Percentiles rank a stretch among this genome's conserved stretches.
phyloP scores from a whole-genome alignment of 2,797 vertebrate species.

The Heterohyrax brucei region DNA sequence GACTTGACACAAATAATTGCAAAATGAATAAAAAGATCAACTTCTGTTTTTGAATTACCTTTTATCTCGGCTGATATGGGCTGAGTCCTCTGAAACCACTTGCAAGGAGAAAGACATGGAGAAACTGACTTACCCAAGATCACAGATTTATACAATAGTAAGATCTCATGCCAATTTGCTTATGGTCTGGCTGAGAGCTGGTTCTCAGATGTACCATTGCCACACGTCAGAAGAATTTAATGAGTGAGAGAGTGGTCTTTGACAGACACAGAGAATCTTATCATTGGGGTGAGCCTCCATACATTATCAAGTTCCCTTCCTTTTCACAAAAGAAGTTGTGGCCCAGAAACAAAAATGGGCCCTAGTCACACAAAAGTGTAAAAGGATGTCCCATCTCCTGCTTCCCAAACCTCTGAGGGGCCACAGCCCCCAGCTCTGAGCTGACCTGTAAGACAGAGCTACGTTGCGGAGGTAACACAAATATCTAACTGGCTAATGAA shows the following conservation, averaged over 20 bases:
- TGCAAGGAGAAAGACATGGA: too few species aligned
- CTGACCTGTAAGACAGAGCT: not conserved
- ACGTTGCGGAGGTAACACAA: not conserved
- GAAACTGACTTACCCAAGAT: not conserved
- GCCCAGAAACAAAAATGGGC: not conserved
- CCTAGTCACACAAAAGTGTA: fast-evolving
- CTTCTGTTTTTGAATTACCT: not conserved
- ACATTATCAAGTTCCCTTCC: not conserved
- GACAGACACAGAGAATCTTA: too few species aligned
- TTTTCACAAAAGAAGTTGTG: not conserved
- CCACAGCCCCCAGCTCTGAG: not conserved
- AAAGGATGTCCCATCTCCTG: fast-evolving
- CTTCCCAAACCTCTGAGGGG: fast-evolving
- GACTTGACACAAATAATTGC: not conserved
- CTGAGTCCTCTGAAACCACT: not conserved
- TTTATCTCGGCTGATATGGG: not conserved
- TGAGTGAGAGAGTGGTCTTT: not conserved
- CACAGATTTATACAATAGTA: too few species aligned
- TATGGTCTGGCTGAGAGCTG: not conserved
- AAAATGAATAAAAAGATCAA: not conserved
- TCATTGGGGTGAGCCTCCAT: fast-evolving
- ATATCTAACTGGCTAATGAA: conserved; percentile 70
- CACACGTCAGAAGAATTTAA: fast-evolving
- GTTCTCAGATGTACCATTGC: fast-evolving
- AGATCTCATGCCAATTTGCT: not conserved